These are phyloP conservation scores for Aldabrachelys gigantea DNA, from an alignment of 2,113 vertebrate species.

Conservation along the genomic window DNA sequence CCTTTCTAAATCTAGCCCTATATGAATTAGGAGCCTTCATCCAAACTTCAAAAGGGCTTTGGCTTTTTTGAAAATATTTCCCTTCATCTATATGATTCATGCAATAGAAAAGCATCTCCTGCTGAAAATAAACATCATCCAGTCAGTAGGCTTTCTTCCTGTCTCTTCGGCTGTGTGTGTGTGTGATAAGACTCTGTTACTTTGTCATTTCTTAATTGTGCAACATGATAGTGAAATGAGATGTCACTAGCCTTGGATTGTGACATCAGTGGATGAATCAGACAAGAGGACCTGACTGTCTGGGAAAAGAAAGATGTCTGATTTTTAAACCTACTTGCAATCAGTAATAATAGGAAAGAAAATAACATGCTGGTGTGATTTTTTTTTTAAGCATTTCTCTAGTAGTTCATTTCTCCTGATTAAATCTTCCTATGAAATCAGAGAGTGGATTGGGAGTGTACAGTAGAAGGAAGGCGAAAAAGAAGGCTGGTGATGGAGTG, in stretches of 20 bases:
- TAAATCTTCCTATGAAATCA: background rate
- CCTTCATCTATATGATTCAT: constrained; percentile 34
- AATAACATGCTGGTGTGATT: constrained; percentile 29
- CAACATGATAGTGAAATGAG: background rate
- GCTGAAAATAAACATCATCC: constrained; percentile 54
- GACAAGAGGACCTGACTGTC: background rate
- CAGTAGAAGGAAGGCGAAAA: constrained; percentile 23
- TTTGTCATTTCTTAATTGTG: background rate
- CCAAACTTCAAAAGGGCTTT: constrained; percentile 15
- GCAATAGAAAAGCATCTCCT: constrained; percentile 49
- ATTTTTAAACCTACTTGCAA: constrained; percentile 48
- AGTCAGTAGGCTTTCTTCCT: constrained; percentile 31
- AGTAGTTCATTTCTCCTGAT: constrained; percentile 10
- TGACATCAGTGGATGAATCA: constrained; percentile 51
- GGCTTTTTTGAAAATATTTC: background rate
- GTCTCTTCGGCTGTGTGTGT: constrained; percentile 46
- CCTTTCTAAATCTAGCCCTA: background rate
- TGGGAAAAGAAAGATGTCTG: background rate
- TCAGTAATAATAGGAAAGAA: constrained; percentile 1
- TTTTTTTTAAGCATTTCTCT: constrained; percentile 33
- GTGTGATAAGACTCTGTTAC: constrained; percentile 39
- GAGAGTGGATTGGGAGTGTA: background rate
- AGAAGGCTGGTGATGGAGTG: background rate
- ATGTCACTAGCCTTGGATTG: constrained; percentile 51
- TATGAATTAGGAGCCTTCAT: background rate